Conservation (phyloP, 2,888 invertebrate genomes). For the Agapostemon virescens region DNA sequence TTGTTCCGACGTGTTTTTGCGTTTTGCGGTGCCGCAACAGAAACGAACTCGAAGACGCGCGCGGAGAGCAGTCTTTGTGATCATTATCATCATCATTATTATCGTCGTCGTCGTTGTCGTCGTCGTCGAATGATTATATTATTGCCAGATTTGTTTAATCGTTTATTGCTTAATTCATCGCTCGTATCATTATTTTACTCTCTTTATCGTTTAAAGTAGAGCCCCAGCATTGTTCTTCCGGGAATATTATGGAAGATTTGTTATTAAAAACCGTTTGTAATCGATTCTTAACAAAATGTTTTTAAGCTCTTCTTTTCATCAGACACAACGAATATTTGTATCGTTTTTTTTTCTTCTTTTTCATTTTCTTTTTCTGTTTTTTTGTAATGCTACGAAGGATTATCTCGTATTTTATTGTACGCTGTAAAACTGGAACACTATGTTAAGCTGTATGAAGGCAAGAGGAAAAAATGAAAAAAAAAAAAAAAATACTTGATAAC, state of each 20-base stretch:
- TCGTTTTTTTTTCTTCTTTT: neutral
- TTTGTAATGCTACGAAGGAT: conserved; percentile 19
- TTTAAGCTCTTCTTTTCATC: conserved; percentile 9
- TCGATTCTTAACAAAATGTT: conserved; percentile 39
- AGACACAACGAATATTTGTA: conserved; percentile 4
- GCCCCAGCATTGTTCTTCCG: neutral
- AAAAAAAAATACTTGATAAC: neutral
- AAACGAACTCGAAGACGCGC: neutral
- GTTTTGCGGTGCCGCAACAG: conserved; percentile 1
- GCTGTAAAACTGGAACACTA: neutral
- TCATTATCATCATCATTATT: too few relatives aligned
- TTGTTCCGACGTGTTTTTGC: conserved; percentile 7
- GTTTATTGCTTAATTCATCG: conserved; percentile 11
- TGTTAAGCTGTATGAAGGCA: neutral
- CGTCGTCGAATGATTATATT: too few relatives aligned
- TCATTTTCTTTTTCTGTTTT: neutral
- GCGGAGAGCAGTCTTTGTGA: conserved; percentile 13
- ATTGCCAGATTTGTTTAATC: conserved; percentile 3
- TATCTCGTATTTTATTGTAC: conserved; percentile 17
- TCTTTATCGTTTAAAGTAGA: too few relatives aligned
- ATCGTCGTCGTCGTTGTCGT: too few relatives aligned
- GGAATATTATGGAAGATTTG: conserved; percentile 15
- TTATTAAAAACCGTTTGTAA: conserved; percentile 26
- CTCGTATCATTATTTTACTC: neutral
- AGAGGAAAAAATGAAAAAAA: neutral